Evolutionary conservation across 2,113 vertebrate genomes (phyloP), one percentile per base, ranked within the genome.

Genomic region (Spermophilus dauricus): DNA sequence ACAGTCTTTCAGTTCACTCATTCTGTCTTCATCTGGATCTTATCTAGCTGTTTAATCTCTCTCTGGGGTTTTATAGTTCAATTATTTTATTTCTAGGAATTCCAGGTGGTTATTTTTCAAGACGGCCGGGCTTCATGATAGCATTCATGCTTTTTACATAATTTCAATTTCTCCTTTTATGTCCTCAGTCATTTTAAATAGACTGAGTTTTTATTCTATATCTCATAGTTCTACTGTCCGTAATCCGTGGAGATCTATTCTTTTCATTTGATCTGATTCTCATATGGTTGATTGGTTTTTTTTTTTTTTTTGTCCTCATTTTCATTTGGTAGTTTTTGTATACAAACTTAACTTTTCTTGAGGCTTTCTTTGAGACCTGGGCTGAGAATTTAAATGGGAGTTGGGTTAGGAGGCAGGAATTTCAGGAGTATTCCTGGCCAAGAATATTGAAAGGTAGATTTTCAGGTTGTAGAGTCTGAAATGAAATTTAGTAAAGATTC

Each of bases 31-130:
- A 73, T 17, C 1, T 58, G 37, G 37, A 37, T 61, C 24, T 65
- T 58, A 69, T 65, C 86, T 75, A 72, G 1, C 45, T 84, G 5
- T 89, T 85, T 84, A 90, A 80, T 84, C 24, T 83, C 3, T 70
- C n/a, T 94, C 34, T 75, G 39, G 39, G 39, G 18, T 63, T 94
- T 92, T 34, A n/a, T 30, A 78, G 65, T 83, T 94, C 42, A 92
- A 92, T 75, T 87, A 70, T 53, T 89, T 95, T 92, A 61, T 89
- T 90, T 89, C 63, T 84, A 30, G 26, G 82, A 83, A 63, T 76
- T 83, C 26, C 39, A 83, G 28, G 75, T 81, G 32, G 53, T 69
- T 86, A 56, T n/a, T 86, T 94, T 85, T 93, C 53, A 84, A 73
- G 13, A 85, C 32, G n/a, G 1, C 32, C 69, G 82, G 42, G 12